Percentiles rank a stretch among this genome's conserved stretches.
Evolutionary conservation across 2,113 vertebrate species (phyloP).

Genomic region (Microcebus ravelobensis): DNA sequence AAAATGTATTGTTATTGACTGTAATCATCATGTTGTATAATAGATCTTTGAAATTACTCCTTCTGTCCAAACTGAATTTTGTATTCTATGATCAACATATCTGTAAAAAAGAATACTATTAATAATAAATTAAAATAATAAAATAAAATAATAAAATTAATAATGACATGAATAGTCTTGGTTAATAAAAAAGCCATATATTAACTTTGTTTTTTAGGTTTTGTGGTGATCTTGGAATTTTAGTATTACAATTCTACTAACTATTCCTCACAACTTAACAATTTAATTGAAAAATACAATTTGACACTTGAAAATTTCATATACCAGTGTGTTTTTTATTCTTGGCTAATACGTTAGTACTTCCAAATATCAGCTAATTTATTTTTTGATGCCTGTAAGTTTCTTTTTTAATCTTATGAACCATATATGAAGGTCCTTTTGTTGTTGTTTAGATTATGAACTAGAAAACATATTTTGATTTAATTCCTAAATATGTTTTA

Average conservation of each 20-base stretch:
- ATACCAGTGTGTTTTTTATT: neutral
- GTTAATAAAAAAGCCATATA: neutral
- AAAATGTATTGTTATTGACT: neutral
- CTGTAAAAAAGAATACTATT: neutral
- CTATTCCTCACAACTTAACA: neutral
- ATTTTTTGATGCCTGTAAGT: neutral
- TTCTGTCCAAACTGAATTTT: neutral
- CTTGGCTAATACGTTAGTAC: neutral
- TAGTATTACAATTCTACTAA: neutral
- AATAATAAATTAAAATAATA: neutral
- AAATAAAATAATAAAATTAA: neutral
- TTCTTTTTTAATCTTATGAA: neutral
- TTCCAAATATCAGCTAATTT: neutral
- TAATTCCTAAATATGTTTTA: neutral
- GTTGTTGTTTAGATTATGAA: neutral
- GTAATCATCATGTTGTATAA: neutral
- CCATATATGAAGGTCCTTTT: neutral
- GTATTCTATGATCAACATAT: neutral
- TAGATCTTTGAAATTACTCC: neutral
- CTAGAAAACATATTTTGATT: neutral
- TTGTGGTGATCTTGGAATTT: neutral
- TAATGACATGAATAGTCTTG: neutral
- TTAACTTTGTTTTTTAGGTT: neutral
- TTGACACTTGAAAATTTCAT: neutral
- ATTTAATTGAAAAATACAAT: constrained; percentile 18